phyloP scores from a whole-genome alignment of 53 echinoderm and acorn worm species.

The Zoroaster sp. region DNA sequence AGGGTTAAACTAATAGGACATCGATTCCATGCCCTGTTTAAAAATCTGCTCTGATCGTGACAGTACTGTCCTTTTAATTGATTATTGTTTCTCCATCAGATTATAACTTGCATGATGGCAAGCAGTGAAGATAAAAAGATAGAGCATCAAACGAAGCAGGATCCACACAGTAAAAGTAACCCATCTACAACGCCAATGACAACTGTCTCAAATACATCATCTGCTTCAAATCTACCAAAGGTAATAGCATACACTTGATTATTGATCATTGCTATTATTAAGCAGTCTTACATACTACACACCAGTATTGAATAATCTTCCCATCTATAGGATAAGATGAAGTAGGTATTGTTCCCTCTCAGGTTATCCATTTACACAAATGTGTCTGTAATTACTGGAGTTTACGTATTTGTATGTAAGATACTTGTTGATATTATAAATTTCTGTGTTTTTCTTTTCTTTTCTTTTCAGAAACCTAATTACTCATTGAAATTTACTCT shows the following conservation, averaged over 20 bases:
- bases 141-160: slow-evolving; percentile 15
- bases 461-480: slow-evolving; percentile 87
- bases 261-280: no score
- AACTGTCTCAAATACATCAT: background rate
- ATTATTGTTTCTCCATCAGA: no score
- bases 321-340: no score
- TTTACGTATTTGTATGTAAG: background rate
- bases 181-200: slow-evolving; percentile 8
- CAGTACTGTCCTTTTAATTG: no score
- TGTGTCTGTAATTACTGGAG: background rate
- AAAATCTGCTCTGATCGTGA: no score
- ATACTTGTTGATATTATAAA: background rate
- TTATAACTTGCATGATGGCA: slow-evolving; percentile 36
- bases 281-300: no score
- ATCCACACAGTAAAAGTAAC: slow-evolving; percentile 11
- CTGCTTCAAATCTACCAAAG: slow-evolving; percentile 57
- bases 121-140: slow-evolving; percentile 49
- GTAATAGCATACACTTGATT: background rate
- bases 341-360: no score
- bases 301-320: no score
- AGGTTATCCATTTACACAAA: background rate
- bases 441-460: background rate
- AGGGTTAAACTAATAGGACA: no score
- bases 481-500: slow-evolving; percentile 95
- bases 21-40: no score